These are phyloP conservation scores for Uropetala carovei DNA, from an alignment of 2,888 invertebrate genomes.

Conservation along the genomic window DNA sequence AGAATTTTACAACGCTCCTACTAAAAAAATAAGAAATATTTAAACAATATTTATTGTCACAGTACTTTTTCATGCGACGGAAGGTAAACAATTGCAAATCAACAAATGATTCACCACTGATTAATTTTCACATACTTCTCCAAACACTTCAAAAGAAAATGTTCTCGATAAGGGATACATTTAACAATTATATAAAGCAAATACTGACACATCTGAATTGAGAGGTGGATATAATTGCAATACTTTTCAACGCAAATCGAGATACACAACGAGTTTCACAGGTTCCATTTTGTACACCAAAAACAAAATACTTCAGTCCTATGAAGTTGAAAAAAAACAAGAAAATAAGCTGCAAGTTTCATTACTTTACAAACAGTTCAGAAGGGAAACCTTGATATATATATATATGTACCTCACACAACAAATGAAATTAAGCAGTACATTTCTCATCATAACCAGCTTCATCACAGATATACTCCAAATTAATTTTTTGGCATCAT, in stretches of 20 bases:
- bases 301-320: conserved; percentile 5
- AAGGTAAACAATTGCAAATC: conserved; percentile 14
- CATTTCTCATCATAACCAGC: conserved; percentile 48
- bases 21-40: conserved; percentile 46
- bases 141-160: neutral
- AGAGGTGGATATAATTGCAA: neutral
- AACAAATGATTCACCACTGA: neutral
- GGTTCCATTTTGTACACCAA: neutral
- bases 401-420: conserved; percentile 37
- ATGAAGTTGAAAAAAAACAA: neutral
- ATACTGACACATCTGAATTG: neutral
- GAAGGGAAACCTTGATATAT: neutral
- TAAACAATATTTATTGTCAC: conserved; percentile 52
- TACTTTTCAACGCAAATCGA: neutral
- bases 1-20: conserved; percentile 26
- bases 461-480: conserved; percentile 44
- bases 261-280: neutral
- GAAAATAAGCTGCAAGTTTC: neutral
- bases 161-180: neutral
- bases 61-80: neutral
- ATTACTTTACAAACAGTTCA: conserved; percentile 24
- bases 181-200: neutral
- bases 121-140: neutral
- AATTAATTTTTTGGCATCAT: conserved; percentile 44
- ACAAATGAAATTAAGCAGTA: conserved; percentile 42